These are phyloP conservation scores for Semotilus atromaculatus DNA, from an alignment of 2,797 vertebrate genomes.

Conservation along the genomic window DNA sequence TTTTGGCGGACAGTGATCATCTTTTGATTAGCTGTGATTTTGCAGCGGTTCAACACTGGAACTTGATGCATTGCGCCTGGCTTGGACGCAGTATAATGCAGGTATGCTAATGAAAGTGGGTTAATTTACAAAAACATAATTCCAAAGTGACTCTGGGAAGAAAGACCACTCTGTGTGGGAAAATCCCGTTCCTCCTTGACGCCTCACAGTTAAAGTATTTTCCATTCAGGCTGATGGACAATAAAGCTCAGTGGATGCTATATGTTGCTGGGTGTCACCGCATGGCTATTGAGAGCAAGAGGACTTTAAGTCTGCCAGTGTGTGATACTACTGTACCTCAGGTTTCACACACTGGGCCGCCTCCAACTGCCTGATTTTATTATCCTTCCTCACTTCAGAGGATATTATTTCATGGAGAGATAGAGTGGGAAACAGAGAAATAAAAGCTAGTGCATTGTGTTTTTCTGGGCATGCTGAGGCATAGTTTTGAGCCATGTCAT, in stretches of 20 bases:
- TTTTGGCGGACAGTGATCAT: background rate
- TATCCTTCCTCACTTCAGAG: conserved; percentile 61
- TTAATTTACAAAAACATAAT: background rate
- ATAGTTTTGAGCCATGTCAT: conserved; percentile 16
- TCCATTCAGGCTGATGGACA: background rate
- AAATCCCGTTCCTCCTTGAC: background rate
- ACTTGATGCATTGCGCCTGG: background rate
- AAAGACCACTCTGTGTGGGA: background rate
- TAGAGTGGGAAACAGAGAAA: background rate
- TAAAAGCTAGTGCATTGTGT: background rate
- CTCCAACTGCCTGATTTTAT: conserved; percentile 76
- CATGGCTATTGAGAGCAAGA: background rate
- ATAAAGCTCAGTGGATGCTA: conserved; percentile 43
- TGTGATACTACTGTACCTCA: background rate
- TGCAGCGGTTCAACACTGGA: background rate
- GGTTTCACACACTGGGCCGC: conserved; percentile 1
- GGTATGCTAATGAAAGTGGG: background rate
- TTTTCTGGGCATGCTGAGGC: conserved; percentile 27
- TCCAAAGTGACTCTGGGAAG: background rate
- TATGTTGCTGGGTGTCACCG: background rate
- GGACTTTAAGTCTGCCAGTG: background rate
- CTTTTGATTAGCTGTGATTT: background rate
- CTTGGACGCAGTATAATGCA: background rate
- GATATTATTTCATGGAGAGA: conserved; percentile 67
- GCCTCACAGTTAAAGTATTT: background rate